A percentile compares a stretch with the other conserved stretches of the same genome.
These are phyloP conservation scores for Iguana delicatissima DNA, from an alignment of 2,797 vertebrate species.

Conservation along the genomic window DNA sequence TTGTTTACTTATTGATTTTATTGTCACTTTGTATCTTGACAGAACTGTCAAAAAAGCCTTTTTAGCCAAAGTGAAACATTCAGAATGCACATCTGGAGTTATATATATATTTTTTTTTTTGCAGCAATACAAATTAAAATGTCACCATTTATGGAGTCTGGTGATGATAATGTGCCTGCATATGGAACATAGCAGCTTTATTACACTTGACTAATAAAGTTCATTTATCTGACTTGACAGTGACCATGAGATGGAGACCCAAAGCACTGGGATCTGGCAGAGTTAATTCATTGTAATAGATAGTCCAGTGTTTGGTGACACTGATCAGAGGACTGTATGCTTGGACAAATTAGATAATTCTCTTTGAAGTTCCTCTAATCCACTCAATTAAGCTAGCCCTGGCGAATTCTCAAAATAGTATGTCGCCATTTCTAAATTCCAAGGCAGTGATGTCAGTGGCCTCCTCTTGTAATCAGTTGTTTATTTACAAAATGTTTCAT, in stretches of 20 bases:
- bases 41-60: background rate
- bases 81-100: background rate
- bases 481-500: no score
- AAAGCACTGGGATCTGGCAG: background rate
- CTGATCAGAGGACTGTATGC: background rate
- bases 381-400: background rate
- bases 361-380: slow-evolving; percentile 9
- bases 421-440: background rate
- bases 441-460: background rate
- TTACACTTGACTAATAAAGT: background rate
- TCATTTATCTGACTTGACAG: background rate
- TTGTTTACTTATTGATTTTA: background rate
- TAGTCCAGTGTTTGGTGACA: background rate
- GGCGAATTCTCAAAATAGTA: background rate
- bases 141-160: background rate
- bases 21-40: background rate
- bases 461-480: no score
- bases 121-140: background rate
- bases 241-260: background rate
- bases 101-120: background rate
- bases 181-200: background rate
- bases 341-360: background rate
- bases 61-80: background rate
- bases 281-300: background rate
- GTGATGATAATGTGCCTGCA: background rate